phyloP scores from a whole-genome alignment of 2,797 vertebrate genomes.

The Carapus acus region DNA sequence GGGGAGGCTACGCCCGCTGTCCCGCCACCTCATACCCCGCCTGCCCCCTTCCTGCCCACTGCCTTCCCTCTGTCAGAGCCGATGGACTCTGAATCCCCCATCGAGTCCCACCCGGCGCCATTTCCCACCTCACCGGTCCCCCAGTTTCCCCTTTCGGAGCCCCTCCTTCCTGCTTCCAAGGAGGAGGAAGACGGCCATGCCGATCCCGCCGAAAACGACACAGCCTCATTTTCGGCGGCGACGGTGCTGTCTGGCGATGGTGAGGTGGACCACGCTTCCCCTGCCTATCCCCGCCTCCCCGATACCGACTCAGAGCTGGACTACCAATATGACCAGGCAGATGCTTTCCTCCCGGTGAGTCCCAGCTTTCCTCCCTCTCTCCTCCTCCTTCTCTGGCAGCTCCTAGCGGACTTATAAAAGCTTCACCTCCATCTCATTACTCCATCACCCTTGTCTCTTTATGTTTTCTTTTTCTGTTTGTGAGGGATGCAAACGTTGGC shows the following conservation, averaged over 20 bases:
- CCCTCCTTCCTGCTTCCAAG: conserved; percentile 32
- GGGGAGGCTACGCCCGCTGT: conserved; percentile 26
- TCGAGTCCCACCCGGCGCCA: conserved; percentile 35
- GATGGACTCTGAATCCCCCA: conserved; percentile 31
- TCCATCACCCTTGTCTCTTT: conserved; percentile 3
- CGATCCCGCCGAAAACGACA: conserved; percentile 76
- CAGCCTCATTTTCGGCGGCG: conserved; percentile 80
- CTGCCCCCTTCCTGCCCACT: conserved; percentile 35
- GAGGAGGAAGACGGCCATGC: conserved; percentile 44
- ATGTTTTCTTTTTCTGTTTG: conserved; percentile 20
- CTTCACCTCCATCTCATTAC: conserved; percentile 12
- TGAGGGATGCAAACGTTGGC: too few relatives aligned
- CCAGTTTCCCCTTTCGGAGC: conserved; percentile 20
- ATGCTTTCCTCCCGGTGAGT: conserved; percentile 85
- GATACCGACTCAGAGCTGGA: conserved; percentile 80
- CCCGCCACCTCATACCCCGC: conserved; percentile 54
- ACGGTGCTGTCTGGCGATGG: conserved; percentile 91
- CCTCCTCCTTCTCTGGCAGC: conserved; percentile 2
- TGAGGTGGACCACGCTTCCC: conserved; percentile 76
- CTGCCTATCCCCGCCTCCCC: conserved; percentile 77
- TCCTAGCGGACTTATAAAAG: conserved; percentile 12
- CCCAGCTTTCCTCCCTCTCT: conserved; percentile 16
- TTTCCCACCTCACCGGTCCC: conserved; percentile 40
- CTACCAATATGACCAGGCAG: conserved; percentile 85
- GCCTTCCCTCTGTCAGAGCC: conserved; percentile 59